Evolutionary conservation across 2,888 invertebrate species (phyloP).

Genomic region (Scelioninae gen. 1): DNA sequence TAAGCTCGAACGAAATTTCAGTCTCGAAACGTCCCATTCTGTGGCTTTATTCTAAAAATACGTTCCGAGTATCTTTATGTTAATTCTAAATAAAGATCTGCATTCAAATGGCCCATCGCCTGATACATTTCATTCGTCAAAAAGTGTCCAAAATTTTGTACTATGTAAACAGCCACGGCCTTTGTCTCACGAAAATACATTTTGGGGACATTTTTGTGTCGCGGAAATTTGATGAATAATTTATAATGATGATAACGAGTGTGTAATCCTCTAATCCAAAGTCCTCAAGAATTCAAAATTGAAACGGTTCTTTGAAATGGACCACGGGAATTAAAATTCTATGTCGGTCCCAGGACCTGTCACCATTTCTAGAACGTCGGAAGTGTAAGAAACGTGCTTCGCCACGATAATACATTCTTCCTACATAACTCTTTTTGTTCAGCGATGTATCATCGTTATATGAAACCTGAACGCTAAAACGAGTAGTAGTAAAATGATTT

Average conservation of each 20-base stretch:
- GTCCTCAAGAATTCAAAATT: constrained; percentile 29
- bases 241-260: constrained; percentile 21
- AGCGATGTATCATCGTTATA: background rate
- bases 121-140: background rate
- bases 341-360: constrained; percentile 72
- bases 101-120: constrained; percentile 20
- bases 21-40: constrained; percentile 22
- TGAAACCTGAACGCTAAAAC: background rate
- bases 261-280: constrained; percentile 32
- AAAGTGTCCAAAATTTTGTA: too few relatives aligned
- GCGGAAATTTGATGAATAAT: constrained; percentile 44
- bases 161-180: too few relatives aligned
- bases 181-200: too few relatives aligned
- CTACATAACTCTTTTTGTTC: constrained; percentile 13
- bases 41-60: constrained; percentile 49
- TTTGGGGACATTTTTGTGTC: too few relatives aligned
- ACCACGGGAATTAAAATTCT: constrained; percentile 76
- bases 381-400: constrained; percentile 76
- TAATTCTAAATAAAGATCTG: constrained; percentile 50
- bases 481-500: background rate
- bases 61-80: constrained; percentile 29
- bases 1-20: constrained; percentile 46
- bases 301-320: constrained; percentile 68
- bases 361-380: constrained; percentile 77
- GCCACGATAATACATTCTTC: constrained; percentile 64